These are phyloP conservation scores for Thereva unica DNA, from an alignment of 2,888 invertebrate genomes.

Conservation along the genomic window DNA sequence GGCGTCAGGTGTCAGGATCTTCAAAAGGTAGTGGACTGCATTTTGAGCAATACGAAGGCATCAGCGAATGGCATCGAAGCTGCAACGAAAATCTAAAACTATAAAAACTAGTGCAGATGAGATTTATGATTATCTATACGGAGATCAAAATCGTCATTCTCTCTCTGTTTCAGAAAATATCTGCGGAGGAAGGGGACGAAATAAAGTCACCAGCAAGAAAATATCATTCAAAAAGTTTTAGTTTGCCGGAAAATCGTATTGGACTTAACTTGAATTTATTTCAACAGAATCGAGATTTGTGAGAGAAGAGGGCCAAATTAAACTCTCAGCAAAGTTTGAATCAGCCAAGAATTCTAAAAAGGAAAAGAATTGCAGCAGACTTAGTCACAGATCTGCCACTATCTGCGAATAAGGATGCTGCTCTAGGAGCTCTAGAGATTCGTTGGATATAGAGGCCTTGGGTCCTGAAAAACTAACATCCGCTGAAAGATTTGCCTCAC, in stretches of 20 bases:
- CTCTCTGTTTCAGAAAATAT: conserved; percentile 41
- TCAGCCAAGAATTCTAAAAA: conserved; percentile 49
- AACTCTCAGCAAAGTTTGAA: conserved; percentile 60
- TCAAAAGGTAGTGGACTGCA: conserved; percentile 30
- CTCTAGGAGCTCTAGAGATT: conserved; percentile 48
- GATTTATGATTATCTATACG: conserved; percentile 12
- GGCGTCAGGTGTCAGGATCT: conserved; percentile 16
- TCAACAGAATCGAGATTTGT: conserved; percentile 62
- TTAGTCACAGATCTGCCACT: conserved; percentile 83
- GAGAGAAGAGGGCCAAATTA: conserved; percentile 65
- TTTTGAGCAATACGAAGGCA: conserved; percentile 43
- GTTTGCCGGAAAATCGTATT: conserved; percentile 42
- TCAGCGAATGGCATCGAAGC: conserved; percentile 3
- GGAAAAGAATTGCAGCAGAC: conserved; percentile 70
- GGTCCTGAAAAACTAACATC: conserved; percentile 70
- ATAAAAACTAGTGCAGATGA: conserved; percentile 20
- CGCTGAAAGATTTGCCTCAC: conserved; percentile 77
- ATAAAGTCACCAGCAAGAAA: conserved; percentile 39
- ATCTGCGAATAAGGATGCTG: conserved; percentile 55
- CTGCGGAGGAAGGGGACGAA: conserved; percentile 30
- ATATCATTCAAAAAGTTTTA: conserved; percentile 45
- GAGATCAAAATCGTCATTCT: conserved; percentile 39
- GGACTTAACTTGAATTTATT: conserved; percentile 42
- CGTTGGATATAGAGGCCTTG: conserved; percentile 49
- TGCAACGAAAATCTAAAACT: conserved; percentile 41